Evolutionary conservation across 1,140 invertebrate genomes (phyloP).

Genomic region (Melanaphis sacchari): DNA sequence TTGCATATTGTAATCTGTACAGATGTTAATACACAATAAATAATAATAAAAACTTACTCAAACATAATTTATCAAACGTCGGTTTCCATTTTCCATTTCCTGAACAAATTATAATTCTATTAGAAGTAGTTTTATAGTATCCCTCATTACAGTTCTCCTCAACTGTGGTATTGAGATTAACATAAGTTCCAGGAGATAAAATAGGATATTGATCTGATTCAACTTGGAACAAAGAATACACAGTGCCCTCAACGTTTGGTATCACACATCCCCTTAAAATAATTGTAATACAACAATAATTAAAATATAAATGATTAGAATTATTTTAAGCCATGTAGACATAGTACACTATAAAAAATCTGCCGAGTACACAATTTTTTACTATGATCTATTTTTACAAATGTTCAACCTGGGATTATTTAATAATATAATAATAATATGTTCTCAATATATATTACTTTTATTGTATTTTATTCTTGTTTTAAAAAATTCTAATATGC

Average conservation of each 20-base stretch:
- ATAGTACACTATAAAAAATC: too few relatives aligned
- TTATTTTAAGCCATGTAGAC: neutral
- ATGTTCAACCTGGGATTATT: too few relatives aligned
- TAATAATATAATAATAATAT: too few relatives aligned
- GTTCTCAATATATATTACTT: too few relatives aligned
- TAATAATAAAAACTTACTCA: constrained; percentile 8
- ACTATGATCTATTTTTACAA: too few relatives aligned
- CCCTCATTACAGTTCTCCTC: neutral
- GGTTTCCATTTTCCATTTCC: neutral
- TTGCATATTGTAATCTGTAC: neutral
- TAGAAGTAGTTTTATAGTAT: neutral
- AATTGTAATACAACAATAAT: neutral
- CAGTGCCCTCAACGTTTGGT: neutral
- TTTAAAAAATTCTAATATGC: too few relatives aligned
- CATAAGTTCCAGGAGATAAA: neutral
- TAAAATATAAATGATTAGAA: neutral
- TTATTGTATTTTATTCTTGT: too few relatives aligned
- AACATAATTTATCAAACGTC: neutral
- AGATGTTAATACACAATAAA: neutral
- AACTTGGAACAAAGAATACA: neutral
- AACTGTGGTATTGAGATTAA: neutral
- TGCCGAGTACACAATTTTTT: too few relatives aligned
- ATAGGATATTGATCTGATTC: neutral
- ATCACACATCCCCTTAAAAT: neutral
- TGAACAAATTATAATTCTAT: neutral